Percentiles rank a stretch among this genome's conserved stretches.
Conservation (phyloP, 1,140 invertebrate genomes). For the Archivesica marissinica region DNA sequence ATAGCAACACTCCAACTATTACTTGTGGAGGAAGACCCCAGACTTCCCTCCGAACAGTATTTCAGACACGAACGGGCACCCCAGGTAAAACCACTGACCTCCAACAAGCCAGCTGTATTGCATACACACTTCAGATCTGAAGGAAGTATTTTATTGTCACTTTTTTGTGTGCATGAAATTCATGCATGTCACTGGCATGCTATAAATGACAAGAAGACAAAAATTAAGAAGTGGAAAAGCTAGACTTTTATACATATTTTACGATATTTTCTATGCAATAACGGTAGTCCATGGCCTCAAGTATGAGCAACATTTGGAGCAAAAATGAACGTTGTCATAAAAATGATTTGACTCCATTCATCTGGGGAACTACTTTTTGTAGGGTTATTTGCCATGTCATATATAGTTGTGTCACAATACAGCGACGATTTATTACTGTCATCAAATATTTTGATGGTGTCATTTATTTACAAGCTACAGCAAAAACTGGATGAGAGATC, state of each 20-base stretch:
- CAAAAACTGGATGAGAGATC: background rate
- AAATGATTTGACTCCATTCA: background rate
- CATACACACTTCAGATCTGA: too few relatives aligned
- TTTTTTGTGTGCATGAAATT: background rate
- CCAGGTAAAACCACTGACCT: too few relatives aligned
- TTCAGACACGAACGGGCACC: too few relatives aligned
- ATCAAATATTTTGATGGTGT: constrained; percentile 8
- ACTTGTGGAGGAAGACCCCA: too few relatives aligned
- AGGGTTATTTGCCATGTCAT: background rate
- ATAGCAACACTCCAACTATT: too few relatives aligned
- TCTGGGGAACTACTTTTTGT: constrained; percentile 1
- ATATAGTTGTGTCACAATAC: background rate
- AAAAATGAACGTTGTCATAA: constrained; percentile 21
- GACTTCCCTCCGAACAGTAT: too few relatives aligned
- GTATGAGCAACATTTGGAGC: background rate
- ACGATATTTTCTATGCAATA: background rate
- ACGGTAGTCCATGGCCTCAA: background rate
- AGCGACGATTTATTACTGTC: background rate
- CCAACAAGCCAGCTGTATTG: too few relatives aligned
- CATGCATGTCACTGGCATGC: background rate
- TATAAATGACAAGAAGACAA: background rate
- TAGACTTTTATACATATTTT: background rate
- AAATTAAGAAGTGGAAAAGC: background rate
- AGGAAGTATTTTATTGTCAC: constrained; percentile 5
- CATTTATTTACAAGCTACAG: constrained; percentile 14